A percentile compares a stretch with the other conserved stretches of the same genome.
phyloP scores from a whole-genome alignment of 2,888 invertebrate species.

The Nudaria mundana region DNA sequence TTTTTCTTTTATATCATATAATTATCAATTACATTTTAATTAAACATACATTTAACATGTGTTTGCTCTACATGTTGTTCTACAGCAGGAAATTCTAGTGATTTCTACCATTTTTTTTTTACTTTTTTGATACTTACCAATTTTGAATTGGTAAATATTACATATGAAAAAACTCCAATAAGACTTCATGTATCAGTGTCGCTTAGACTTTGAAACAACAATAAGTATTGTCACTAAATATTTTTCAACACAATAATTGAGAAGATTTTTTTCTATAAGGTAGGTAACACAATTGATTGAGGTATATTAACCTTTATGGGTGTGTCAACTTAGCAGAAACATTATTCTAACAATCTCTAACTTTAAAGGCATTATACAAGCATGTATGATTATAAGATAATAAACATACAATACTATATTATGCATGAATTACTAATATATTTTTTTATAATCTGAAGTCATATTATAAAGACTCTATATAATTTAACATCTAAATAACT shows the following conservation, averaged over 20 bases:
- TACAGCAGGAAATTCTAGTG: conserved; percentile 62
- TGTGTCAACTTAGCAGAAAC: conserved; percentile 37
- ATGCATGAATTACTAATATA: conserved; percentile 28
- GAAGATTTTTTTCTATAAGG: too few relatives aligned
- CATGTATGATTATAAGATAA: conserved; percentile 38
- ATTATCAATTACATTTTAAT: conserved; percentile 70
- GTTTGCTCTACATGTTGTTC: conserved; percentile 67
- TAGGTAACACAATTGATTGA: conserved; percentile 25
- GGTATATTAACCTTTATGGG: conserved; percentile 43
- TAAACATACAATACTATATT: conserved; percentile 29
- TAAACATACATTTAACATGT: conserved; percentile 64
- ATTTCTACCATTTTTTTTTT: conserved; percentile 44
- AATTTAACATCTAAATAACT: conserved; percentile 40
- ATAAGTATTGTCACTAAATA: conserved; percentile 24
- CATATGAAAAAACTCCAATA: conserved; percentile 24
- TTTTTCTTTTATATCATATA: conserved; percentile 51
- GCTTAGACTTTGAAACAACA: conserved; percentile 14
- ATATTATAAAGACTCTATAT: conserved; percentile 37
- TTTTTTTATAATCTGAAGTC: conserved; percentile 36
- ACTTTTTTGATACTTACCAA: conserved; percentile 24
- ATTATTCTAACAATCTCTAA: conserved; percentile 29
- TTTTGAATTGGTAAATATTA: conserved; percentile 31
- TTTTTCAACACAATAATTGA: conserved; percentile 20
- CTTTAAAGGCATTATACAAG: conserved; percentile 38
- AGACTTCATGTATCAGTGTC: conserved; percentile 27